phyloP scores from a whole-genome alignment of 2,797 vertebrate species.

The Lepilemur septentrionalis region DNA sequence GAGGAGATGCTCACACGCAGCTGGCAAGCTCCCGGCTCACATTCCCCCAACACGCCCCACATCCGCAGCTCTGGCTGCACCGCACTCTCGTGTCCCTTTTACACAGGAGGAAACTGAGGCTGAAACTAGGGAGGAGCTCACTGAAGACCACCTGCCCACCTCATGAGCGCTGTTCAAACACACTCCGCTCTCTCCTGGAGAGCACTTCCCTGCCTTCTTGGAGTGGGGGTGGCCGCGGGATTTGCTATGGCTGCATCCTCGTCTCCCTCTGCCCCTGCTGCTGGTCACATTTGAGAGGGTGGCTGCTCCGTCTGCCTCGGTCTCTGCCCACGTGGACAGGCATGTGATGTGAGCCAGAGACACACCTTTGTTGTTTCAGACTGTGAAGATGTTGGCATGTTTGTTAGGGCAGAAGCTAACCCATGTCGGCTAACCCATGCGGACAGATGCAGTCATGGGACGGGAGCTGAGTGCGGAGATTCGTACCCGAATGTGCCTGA shows the following conservation, averaged over 20 bases:
- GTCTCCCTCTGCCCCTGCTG: not conserved
- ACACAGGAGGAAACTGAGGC: not conserved
- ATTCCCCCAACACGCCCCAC: rapidly evolving
- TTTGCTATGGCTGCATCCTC: not conserved
- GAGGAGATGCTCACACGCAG: not conserved
- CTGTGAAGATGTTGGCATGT: rapidly evolving
- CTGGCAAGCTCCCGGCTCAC: not conserved
- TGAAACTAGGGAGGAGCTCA: not conserved
- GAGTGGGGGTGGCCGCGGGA: rapidly evolving
- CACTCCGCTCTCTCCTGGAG: not conserved
- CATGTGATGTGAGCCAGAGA: not conserved
- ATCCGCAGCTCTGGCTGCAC: not conserved
- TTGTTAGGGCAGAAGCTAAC: not conserved
- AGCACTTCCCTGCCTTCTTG: not conserved
- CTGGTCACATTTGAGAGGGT: not conserved
- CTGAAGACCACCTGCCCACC: not conserved
- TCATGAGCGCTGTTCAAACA: not conserved
- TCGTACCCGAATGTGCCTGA: not conserved
- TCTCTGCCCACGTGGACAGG: not conserved
- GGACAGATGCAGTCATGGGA: rapidly evolving
- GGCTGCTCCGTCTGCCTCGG: not conserved
- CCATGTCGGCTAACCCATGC: not conserved
- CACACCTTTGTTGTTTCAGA: not conserved
- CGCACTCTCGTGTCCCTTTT: not conserved
- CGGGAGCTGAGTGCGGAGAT: not conserved